Conservation (phyloP, 2,797 vertebrate species). For the Cetoscarus ocellatus region DNA sequence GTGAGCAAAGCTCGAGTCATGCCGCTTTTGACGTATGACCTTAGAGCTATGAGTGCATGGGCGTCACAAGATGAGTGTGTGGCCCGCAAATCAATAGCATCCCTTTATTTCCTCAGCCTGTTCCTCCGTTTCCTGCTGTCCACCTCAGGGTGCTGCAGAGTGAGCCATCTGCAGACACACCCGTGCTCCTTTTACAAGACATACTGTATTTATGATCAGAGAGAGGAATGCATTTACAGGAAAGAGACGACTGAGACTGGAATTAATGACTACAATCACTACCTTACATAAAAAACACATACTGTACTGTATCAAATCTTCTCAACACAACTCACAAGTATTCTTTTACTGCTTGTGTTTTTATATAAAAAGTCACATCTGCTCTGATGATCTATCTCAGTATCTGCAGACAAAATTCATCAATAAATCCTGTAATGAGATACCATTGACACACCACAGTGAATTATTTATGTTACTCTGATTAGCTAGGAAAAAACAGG, state of each 20-base stretch:
- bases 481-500: not conserved
- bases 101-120: slow-evolving; percentile 72
- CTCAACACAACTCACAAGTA: too few species aligned
- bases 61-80: slow-evolving; percentile 81
- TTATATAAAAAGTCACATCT: not conserved
- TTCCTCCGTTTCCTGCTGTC: slow-evolving; percentile 45
- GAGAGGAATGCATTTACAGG: not conserved
- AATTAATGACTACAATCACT: not conserved
- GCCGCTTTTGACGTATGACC: slow-evolving; percentile 60
- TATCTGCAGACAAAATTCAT: not conserved
- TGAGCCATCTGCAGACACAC: slow-evolving; percentile 25
- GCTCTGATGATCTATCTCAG: not conserved
- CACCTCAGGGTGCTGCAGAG: slow-evolving; percentile 65
- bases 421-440: slow-evolving; percentile 19
- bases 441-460: not conserved
- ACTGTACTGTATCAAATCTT: not conserved
- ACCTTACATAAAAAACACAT: not conserved
- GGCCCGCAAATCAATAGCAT: slow-evolving; percentile 77
- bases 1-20: slow-evolving; percentile 52
- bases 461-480: slow-evolving; percentile 31
- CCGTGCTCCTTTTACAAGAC: slow-evolving; percentile 19
- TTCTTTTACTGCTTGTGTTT: not conserved
- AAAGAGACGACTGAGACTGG: not conserved
- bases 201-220: not conserved
- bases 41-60: slow-evolving; percentile 67